Percentiles rank a stretch among this genome's conserved stretches.
Conservation (phyloP, 92 coral and sea anemone species). For the Porites rus region DNA sequence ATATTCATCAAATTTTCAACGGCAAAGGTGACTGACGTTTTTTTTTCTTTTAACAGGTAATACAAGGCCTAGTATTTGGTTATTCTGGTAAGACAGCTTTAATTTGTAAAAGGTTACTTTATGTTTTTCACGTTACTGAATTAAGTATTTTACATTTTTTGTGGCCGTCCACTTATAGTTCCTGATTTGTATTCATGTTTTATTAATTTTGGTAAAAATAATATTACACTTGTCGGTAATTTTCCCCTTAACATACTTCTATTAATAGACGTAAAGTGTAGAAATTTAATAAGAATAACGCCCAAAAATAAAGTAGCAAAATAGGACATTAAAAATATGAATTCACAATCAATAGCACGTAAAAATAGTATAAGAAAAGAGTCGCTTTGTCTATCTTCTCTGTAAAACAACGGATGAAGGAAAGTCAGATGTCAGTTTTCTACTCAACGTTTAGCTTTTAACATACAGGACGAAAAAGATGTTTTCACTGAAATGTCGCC, state of each 20-base stretch:
- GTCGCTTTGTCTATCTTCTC: background rate
- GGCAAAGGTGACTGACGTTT: background rate
- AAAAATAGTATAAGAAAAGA: no score
- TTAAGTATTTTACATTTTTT: no score
- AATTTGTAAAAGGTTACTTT: no score
- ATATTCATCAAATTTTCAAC: background rate
- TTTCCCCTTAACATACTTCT: background rate
- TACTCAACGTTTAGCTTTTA: background rate
- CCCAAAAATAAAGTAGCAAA: background rate
- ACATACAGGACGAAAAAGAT: no score
- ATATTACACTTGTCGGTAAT: no score
- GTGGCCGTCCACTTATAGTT: background rate
- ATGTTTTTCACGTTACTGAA: no score
- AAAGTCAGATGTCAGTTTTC: background rate
- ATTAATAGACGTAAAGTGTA: background rate
- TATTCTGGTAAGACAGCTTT: background rate
- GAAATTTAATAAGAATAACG: background rate
- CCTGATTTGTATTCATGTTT: background rate
- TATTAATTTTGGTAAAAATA: background rate
- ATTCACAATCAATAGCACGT: no score
- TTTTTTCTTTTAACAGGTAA: background rate
- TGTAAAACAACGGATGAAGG: background rate
- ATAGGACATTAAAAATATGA: no score
- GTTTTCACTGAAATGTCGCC: background rate
- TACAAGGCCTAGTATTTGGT: background rate